Evolutionary conservation across 1,140 invertebrate species (phyloP), one percentile per base, ranked within the genome.

Genomic region (Arctopsyche grandis): DNA sequence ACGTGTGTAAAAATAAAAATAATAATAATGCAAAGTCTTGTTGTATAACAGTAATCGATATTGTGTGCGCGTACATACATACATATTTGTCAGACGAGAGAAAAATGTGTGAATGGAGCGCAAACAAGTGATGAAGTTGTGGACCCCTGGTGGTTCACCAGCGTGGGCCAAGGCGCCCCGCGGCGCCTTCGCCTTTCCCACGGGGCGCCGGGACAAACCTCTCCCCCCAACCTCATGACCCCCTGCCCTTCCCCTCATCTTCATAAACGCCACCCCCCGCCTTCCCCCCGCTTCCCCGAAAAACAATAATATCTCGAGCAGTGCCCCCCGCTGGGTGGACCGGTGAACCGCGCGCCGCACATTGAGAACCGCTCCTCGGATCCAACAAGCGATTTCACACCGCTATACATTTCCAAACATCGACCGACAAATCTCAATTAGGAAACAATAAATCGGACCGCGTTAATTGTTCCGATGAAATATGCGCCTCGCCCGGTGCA

Each of bases 151-250:
- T 16, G 46, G 43, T 48, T 46, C 44, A 26, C 38, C 10, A n/a
- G 66, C 38, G 70, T 46, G 43, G 43, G 26, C 80, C 60, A 79
- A 81, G 83, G 84, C 84, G 84, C 84, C 83, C 88, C 83, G 86
- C 85, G 87, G 88, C 87, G 84, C 85, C 84, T 83, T 80, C 7
- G 63, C 52, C 44, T 75, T 80, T 85, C 85, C 84, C 84, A 74
- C 83, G 84, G 85, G 84, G 7, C 84, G 84, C 82, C 84, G 84
- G 85, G 86, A 46, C 5, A 46, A 46, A 46, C 22, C 16, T 21
- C n/a, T 21, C 9, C 69, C 10, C 76, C 9, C 38, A 48, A 48
- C n/a, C n/a, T n/a, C n/a, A n/a, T n/a, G n/a, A n/a, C n/a, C n/a
- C n/a, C n/a, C n/a, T 38, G 7, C 29, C 29, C 29, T 38, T 38